Conservation (phyloP, 1,140 invertebrate species). For the Pachypsylla venusta region DNA sequence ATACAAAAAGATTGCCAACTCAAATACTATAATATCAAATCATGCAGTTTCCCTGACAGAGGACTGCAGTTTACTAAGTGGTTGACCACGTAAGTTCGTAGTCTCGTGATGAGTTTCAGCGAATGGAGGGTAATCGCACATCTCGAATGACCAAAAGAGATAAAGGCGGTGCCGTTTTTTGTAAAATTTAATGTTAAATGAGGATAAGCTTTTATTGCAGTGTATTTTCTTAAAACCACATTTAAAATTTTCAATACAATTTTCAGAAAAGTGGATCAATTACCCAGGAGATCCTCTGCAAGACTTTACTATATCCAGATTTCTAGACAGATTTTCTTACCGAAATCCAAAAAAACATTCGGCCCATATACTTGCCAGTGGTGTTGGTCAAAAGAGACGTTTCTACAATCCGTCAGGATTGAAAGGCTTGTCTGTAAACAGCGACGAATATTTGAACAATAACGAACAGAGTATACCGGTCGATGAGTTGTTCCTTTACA, state of each 20-base stretch:
- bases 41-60: too few species aligned
- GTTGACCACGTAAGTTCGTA: too few species aligned
- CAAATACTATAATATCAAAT: too few species aligned
- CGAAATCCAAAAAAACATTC: slow-evolving; percentile 79
- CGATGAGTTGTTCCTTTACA: slow-evolving; percentile 66
- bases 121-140: background rate
- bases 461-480: slow-evolving; percentile 53
- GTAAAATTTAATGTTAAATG: slow-evolving; percentile 12
- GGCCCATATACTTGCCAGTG: slow-evolving; percentile 32
- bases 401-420: slow-evolving; percentile 45
- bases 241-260: too few species aligned
- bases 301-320: slow-evolving; percentile 78
- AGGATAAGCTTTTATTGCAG: slow-evolving; percentile 15
- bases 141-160: background rate
- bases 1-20: too few species aligned
- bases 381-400: slow-evolving; percentile 40
- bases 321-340: slow-evolving; percentile 88
- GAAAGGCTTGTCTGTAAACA: slow-evolving; percentile 46
- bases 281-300: slow-evolving; percentile 85
- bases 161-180: slow-evolving; percentile 4
- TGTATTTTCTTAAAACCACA: too few species aligned
- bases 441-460: slow-evolving; percentile 49
- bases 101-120: background rate
- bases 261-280: slow-evolving; percentile 47
- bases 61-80: too few species aligned